Percentiles rank a stretch among this genome's conserved stretches.
Evolutionary conservation across 1,140 invertebrate species (phyloP).

Genomic region (Paraescarpia echinospica): DNA sequence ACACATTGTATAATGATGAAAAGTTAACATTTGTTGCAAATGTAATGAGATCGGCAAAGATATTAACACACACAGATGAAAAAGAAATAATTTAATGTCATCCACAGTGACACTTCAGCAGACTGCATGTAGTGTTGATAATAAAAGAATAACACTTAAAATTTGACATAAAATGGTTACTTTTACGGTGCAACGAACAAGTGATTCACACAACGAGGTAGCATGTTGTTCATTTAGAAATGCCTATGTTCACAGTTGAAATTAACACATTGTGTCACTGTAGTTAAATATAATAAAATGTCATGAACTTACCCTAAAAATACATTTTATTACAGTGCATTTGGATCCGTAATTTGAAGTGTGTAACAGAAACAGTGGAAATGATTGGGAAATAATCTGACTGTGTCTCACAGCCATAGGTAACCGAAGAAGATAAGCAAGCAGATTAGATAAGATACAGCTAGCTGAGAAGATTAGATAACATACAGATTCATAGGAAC

Average conservation of each 20-base stretch:
- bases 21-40: not conserved
- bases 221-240: not conserved
- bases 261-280: not conserved
- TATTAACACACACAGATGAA: not conserved
- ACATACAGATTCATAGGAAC: not conserved
- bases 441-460: too few species aligned
- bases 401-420: too few species aligned
- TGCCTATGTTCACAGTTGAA: not conserved
- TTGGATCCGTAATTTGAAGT: not conserved
- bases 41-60: not conserved
- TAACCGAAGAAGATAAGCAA: too few species aligned
- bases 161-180: not conserved
- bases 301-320: not conserved
- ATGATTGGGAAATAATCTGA: not conserved
- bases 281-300: not conserved
- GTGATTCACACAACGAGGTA: not conserved
- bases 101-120: not conserved
- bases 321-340: not conserved
- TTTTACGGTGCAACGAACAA: not conserved
- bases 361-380: not conserved
- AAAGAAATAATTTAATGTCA: not conserved
- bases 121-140: not conserved
- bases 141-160: not conserved
- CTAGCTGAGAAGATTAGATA: too few species aligned
- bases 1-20: not conserved